These are phyloP conservation scores for Pycnonotus jocosus DNA, from an alignment of 2,113 vertebrate species.

Conservation along the genomic window DNA sequence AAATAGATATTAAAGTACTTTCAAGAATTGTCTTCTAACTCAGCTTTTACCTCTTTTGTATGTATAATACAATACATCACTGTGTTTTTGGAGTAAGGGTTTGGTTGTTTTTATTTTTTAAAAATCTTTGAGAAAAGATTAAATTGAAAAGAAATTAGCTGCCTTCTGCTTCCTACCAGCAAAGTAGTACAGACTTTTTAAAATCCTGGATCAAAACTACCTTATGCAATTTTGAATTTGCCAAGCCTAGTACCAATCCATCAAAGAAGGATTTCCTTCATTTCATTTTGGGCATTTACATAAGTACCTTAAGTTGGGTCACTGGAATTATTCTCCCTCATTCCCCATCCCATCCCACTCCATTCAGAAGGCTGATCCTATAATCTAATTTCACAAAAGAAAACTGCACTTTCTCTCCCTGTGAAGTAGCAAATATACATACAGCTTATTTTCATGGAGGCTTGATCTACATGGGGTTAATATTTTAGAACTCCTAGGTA, in stretches of 20 bases:
- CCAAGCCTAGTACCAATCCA: neutral
- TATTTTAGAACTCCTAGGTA: neutral
- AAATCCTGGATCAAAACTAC: constrained; percentile 8
- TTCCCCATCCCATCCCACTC: neutral
- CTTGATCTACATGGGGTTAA: neutral
- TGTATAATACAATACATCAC: neutral
- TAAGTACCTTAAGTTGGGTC: neutral
- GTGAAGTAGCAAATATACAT: neutral
- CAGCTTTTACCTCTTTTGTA: neutral
- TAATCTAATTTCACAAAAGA: neutral
- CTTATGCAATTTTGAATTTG: neutral
- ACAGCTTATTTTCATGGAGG: neutral
- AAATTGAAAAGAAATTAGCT: neutral
- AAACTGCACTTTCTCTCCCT: neutral
- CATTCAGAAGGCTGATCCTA: neutral
- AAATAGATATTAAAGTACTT: neutral
- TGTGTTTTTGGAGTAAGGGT: neutral
- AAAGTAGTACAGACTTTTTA: neutral
- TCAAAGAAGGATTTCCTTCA: constrained; percentile 9
- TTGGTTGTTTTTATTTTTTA: neutral
- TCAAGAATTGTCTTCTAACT: neutral
- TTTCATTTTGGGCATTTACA: constrained; percentile 13
- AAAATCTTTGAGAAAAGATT: neutral
- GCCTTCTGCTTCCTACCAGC: neutral
- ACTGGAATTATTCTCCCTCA: neutral